Evolutionary conservation across 1,140 invertebrate genomes (phyloP), one percentile per base, ranked within the genome.

Genomic region (Gonioctena quinquepunctata): DNA sequence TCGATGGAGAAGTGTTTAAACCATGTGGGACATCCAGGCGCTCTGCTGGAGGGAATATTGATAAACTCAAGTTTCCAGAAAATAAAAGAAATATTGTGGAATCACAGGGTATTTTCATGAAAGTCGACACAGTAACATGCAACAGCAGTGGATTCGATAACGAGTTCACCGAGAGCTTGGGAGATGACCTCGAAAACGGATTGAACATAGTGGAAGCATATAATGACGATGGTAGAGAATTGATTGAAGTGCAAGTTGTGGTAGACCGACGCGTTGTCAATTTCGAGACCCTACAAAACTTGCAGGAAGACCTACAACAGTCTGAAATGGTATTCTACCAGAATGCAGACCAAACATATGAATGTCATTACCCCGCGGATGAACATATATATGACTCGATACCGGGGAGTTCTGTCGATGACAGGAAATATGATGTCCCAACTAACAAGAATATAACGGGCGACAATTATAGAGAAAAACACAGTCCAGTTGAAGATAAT

Each of bases 161-260:
- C 27, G 57, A 61, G 33, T 76, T 77, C 42, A 72, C 70, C 5
- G 66, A 69, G 28, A 76, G 54, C 13, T 25, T 65, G 2, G 70
- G 73, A 28, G 59, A 50, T 33, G 74, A 74, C 8, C 54, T 69
- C 2, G 18, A 70, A 56, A 60, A 70, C n/a, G 73, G 71, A 5
- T n/a, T 71, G 25, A 68, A 60, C 50, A 66, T 74, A 21, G 33
- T 76, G 3, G 76, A 77, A 70, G 62, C 74, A 4, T 77, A 74
- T 57, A 76, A 76, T 28, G 57, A 67, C 19, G 72, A 77, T 48
- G 74, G 71, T 21, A 60, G 61, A 21, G 76, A 77, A 72, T 61
- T 77, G 25, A 60, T 77, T 16, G 66, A 62, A 52, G 33, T 59
- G 6, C 23, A 64, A 23, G 50, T 73, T 16, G 21, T 52, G 22